Conservation (phyloP, 2,888 invertebrate genomes). For the Oeneis ivallda region DNA sequence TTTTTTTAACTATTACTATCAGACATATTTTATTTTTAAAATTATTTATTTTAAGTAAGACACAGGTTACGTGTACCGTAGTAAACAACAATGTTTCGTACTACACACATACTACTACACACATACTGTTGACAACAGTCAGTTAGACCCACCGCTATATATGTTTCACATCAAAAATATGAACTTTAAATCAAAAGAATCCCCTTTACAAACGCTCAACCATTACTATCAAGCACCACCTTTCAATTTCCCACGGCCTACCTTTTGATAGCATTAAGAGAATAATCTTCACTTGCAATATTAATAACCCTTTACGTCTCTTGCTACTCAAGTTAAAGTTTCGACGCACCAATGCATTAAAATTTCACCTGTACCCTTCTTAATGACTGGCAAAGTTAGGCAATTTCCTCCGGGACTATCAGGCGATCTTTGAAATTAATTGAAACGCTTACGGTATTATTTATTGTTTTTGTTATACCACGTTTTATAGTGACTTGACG, state of each 20-base stretch:
- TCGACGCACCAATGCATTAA: slow-evolving; percentile 16
- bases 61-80: too few species aligned
- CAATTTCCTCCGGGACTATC: slow-evolving; percentile 55
- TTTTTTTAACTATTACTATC: too few species aligned
- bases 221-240: too few species aligned
- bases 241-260: not conserved
- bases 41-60: too few species aligned
- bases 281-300: slow-evolving; percentile 8
- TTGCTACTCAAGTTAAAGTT: not conserved
- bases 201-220: not conserved
- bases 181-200: not conserved
- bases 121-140: too few species aligned
- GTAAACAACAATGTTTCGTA: too few species aligned
- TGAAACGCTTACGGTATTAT: slow-evolving; percentile 47
- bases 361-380: slow-evolving; percentile 37
- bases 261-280: slow-evolving; percentile 2
- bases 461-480: too few species aligned
- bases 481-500: too few species aligned
- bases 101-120: too few species aligned
- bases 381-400: slow-evolving; percentile 52
- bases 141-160: too few species aligned
- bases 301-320: not conserved
- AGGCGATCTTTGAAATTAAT: slow-evolving; percentile 55
- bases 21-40: too few species aligned
- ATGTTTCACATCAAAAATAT: too few species aligned